Evolutionary conservation across 2,888 invertebrate genomes (phyloP), one percentile per base, ranked within the genome.

Genomic region (Perithous albicinctus): DNA sequence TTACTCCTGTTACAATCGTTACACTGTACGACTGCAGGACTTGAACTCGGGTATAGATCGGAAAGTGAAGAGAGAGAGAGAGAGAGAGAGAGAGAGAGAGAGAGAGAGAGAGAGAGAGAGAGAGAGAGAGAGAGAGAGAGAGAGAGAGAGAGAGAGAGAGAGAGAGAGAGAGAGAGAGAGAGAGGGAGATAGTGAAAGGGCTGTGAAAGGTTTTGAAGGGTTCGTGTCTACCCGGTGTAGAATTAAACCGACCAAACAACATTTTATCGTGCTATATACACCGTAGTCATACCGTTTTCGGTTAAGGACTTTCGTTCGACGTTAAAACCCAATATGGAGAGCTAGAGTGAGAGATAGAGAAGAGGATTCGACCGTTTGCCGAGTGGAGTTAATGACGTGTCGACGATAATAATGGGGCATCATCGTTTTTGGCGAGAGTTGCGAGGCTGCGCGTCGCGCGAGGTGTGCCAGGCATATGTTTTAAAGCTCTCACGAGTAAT

Each of bases 381-480:
- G 61, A 70, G 77, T 80, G 84, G 86, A 89, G 89, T 92, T 92
- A 92, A 92, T 90, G 92, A 92, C 91, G 92, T 92, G 92, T 92
- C 89, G 78, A 88, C 88, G 87, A 88, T 90, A 87, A 88, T 91
- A 91, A 92, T 90, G 86, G 89, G 85, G 87, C 87, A 91, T 91
- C 89, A 91, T 91, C 89, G 88, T 88, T 89, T 84, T 83, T 69
- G 56, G 56, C 29, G 78, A 75, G 78, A 75, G 82, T 74, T 56
- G 12, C 75, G 38, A 32, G 10, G 38, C 76, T 74, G 61, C 64
- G 51, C 86, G 85, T 81, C 82, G 85, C 87, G 85, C 86, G 87
- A 88, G 89, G 86, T 88, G 80, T 82, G 88, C 89, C 88, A 87
- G 88, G 88, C 90, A 91, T 90, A 91, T 90, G 90, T 89, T 91